These are phyloP conservation scores for Sinopyrophorus schimmeli DNA, from an alignment of 2,888 invertebrate genomes.

Conservation along the genomic window DNA sequence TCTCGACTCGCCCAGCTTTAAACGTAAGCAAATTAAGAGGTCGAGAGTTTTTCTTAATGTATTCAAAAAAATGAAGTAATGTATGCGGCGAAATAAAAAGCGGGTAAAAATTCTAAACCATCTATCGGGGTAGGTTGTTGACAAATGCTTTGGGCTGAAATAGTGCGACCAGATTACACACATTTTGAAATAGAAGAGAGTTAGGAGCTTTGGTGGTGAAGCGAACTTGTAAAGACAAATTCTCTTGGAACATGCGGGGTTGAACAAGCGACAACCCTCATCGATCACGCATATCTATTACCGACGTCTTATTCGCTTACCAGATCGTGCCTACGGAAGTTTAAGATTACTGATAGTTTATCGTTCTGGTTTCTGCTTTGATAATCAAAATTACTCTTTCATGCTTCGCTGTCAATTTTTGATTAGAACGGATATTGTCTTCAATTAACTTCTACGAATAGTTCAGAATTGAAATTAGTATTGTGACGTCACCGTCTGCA, in stretches of 20 bases:
- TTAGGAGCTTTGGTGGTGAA: slow-evolving; percentile 15
- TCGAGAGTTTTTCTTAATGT: slow-evolving; percentile 7
- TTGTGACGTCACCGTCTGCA: too few species aligned
- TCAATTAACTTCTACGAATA: too few species aligned
- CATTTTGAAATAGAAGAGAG: slow-evolving; percentile 20
- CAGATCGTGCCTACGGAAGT: slow-evolving; percentile 11
- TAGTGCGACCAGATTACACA: slow-evolving; percentile 21
- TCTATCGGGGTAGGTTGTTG: slow-evolving; percentile 23
- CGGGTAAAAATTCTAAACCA: slow-evolving; percentile 12
- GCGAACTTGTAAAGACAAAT: slow-evolving; percentile 27
- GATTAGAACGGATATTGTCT: too few species aligned
- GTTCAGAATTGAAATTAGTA: too few species aligned
- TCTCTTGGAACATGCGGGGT: slow-evolving; percentile 20
- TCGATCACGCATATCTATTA: slow-evolving; percentile 21
- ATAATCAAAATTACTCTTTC: too few species aligned
- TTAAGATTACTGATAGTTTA: slow-evolving; percentile 1
- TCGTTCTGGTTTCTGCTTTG: too few species aligned
- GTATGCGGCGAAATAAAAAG: slow-evolving; percentile 14
- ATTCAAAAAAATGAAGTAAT: slow-evolving; percentile 9
- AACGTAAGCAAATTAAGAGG: too few species aligned
- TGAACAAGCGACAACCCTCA: slow-evolving; percentile 24
- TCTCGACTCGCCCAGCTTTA: too few species aligned
- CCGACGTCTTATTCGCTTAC: slow-evolving; percentile 17
- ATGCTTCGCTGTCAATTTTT: too few species aligned
- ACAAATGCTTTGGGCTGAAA: slow-evolving; percentile 22